phyloP scores from a whole-genome alignment of 2,888 invertebrate species.

The Plagiodera versicolora region DNA sequence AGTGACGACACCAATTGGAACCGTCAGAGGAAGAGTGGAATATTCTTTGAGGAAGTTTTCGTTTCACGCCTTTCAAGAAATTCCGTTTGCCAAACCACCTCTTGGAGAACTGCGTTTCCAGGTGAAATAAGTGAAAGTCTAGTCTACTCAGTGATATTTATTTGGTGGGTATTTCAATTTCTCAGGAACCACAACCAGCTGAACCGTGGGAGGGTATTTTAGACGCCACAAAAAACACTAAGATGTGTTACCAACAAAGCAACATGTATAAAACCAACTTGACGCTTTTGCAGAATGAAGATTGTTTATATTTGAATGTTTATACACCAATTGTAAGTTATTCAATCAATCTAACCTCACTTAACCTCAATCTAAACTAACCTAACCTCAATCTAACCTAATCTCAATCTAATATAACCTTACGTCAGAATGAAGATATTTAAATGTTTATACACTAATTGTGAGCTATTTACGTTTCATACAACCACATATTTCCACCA shows the following conservation, averaged over 20 bases:
- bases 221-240: conserved; percentile 18
- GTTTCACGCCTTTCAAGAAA: conserved; percentile 19
- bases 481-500: no score
- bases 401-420: no score
- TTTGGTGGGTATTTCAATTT: no score
- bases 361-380: no score
- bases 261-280: not conserved
- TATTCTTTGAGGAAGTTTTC: conserved; percentile 14
- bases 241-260: conserved; percentile 14
- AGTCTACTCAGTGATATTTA: no score
- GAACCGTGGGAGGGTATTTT: conserved; percentile 17
- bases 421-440: no score
- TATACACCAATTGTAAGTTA: conserved; percentile 19
- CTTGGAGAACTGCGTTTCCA: conserved; percentile 1
- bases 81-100: conserved; percentile 21
- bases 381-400: no score
- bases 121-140: no score
- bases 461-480: no score
- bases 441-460: no score
- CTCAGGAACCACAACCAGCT: conserved; percentile 12
- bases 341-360: no score
- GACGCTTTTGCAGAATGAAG: conserved; percentile 16
- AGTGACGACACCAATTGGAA: conserved; percentile 16
- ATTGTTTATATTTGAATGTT: conserved; percentile 23
- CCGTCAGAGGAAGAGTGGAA: conserved; percentile 13